Percentiles rank a stretch among this genome's conserved stretches.
Evolutionary conservation across 2,113 vertebrate genomes (phyloP).

Genomic region (Corythaeola cristata): DNA sequence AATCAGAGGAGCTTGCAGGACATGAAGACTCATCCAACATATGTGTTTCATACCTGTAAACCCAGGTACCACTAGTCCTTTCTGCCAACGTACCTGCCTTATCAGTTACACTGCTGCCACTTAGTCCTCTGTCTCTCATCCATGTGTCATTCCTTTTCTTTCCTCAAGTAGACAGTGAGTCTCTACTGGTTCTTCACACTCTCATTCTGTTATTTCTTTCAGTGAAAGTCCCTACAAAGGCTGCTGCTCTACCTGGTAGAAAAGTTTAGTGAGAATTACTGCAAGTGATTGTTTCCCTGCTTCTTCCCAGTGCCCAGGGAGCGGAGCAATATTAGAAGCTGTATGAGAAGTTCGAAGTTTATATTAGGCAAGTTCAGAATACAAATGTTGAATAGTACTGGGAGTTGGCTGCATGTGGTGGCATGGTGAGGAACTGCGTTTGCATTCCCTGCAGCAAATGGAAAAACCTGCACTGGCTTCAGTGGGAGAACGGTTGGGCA

Average conservation of each 20-base stretch:
- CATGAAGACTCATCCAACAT: not conserved
- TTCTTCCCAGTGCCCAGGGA: not conserved
- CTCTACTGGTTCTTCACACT: not conserved
- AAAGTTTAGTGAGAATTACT: not conserved
- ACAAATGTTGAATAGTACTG: not conserved
- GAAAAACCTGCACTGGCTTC: not conserved
- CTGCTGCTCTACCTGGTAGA: not conserved
- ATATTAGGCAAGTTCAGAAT: not conserved
- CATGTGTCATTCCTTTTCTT: not conserved
- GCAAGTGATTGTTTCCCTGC: not conserved
- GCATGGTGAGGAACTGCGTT: not conserved
- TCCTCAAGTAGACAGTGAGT: not conserved
- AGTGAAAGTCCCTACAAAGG: not conserved
- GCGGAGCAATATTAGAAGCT: fast-evolving
- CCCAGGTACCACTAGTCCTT: not conserved
- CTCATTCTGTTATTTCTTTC: not conserved
- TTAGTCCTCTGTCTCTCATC: not conserved
- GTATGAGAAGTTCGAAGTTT: not conserved
- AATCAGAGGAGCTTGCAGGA: not conserved
- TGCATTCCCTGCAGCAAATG: not conserved
- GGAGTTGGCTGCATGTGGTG: not conserved
- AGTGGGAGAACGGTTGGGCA: not conserved
- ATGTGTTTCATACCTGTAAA: not conserved
- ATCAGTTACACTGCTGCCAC: not conserved
- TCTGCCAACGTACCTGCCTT: not conserved